These are phyloP conservation scores for Amphiprion percula DNA, from an alignment of 2,113 vertebrate species.

Conservation along the genomic window DNA sequence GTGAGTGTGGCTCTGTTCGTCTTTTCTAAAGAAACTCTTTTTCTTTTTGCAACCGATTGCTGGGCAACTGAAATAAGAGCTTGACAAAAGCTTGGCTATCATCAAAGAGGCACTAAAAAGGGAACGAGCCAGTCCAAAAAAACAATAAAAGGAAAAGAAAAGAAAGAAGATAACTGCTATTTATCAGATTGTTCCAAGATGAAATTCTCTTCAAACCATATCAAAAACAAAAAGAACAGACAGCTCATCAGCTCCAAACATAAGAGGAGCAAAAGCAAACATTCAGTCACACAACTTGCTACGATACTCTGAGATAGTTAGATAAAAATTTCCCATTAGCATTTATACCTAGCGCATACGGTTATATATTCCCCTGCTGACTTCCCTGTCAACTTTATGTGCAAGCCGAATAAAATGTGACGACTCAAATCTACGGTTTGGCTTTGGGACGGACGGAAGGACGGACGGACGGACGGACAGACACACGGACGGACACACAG, in stretches of 20 bases:
- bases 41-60: slow-evolving; percentile 1
- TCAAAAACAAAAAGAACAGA: slow-evolving; percentile 48
- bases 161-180: slow-evolving; percentile 39
- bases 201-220: slow-evolving; percentile 49
- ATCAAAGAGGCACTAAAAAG: slow-evolving; percentile 44
- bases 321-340: slow-evolving; percentile 31
- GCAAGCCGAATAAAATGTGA: slow-evolving; percentile 35
- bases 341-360: slow-evolving; percentile 24
- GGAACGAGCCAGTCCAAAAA: slow-evolving; percentile 25
- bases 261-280: slow-evolving; percentile 4
- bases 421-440: slow-evolving; percentile 16
- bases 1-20: slow-evolving; percentile 8
- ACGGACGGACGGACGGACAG: no score
- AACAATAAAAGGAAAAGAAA: neutral
- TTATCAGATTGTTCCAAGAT: slow-evolving; percentile 60
- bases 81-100: slow-evolving; percentile 27
- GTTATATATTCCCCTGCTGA: slow-evolving; percentile 5
- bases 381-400: slow-evolving; percentile 34
- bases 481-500: no score
- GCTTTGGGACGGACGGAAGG: no score
- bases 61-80: slow-evolving; percentile 31
- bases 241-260: slow-evolving; percentile 25
- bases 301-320: slow-evolving; percentile 26
- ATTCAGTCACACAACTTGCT: slow-evolving; percentile 10
- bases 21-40: slow-evolving; percentile 11